Conservation (phyloP, 2,113 vertebrate genomes). For the Leptobrachium ailaonicum region DNA sequence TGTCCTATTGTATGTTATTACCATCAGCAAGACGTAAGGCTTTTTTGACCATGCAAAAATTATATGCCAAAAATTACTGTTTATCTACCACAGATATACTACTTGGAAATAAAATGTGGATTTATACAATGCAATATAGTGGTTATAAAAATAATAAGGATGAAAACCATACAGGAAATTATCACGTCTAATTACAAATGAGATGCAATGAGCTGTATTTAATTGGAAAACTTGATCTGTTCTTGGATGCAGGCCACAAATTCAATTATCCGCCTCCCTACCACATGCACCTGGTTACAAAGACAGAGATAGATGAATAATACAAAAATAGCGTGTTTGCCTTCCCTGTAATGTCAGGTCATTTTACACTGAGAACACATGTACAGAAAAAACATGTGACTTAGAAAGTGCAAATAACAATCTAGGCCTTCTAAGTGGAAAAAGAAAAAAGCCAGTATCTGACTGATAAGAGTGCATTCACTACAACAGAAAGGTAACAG, state of each 20-base stretch:
- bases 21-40: too few species aligned
- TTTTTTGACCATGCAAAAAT: too few species aligned
- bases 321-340: neutral
- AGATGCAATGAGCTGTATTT: neutral
- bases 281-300: constrained; percentile 16
- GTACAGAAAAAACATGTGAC: neutral
- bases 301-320: constrained; percentile 1
- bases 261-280: constrained; percentile 15
- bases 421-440: neutral
- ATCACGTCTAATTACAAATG: neutral
- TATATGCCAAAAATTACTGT: too few species aligned
- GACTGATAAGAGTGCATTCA: neutral
- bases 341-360: constrained; percentile 19
- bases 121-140: too few species aligned
- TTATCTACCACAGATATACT: too few species aligned
- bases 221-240: neutral
- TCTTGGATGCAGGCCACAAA: constrained; percentile 16
- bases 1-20: too few species aligned
- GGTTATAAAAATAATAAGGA: neutral
- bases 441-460: too few species aligned
- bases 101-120: too few species aligned
- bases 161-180: neutral
- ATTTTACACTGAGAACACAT: constrained; percentile 18
- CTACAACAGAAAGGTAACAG: neutral
- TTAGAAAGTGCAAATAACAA: neutral